A percentile compares a stretch with the other conserved stretches of the same genome.
These are phyloP conservation scores for Abrostola tripartita DNA, from an alignment of 2,888 invertebrate genomes.

Conservation along the genomic window DNA sequence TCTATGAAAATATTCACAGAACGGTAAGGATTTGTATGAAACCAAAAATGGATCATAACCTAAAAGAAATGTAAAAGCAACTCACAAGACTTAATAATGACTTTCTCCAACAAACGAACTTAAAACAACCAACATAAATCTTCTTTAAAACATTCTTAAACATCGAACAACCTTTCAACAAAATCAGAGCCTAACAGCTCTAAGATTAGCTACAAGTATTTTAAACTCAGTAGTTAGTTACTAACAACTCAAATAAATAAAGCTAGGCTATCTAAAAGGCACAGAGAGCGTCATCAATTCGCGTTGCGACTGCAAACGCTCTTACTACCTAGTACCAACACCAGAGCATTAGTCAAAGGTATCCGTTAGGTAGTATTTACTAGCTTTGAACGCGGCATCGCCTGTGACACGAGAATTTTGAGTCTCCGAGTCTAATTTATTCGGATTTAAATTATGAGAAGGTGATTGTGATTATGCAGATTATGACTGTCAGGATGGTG, in stretches of 20 bases:
- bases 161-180: not conserved
- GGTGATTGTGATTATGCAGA: not conserved
- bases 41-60: too few relatives aligned
- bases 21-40: too few relatives aligned
- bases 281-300: conserved; percentile 59
- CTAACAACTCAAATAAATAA: conserved; percentile 44
- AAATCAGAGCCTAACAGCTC: not conserved
- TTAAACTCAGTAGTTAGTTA: conserved; percentile 42
- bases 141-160: not conserved
- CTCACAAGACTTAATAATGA: too few relatives aligned
- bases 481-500: not conserved
- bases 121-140: not conserved
- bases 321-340: conserved; percentile 28
- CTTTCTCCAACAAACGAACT: not conserved
- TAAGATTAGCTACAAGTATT: conserved; percentile 17
- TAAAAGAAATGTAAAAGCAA: too few relatives aligned
- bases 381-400: conserved; percentile 13
- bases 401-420: not conserved
- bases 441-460: not conserved
- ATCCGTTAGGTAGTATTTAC: conserved; percentile 44
- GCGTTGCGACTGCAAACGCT: conserved; percentile 35
- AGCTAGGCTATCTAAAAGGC: conserved; percentile 42
- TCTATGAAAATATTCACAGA: too few relatives aligned
- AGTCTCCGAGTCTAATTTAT: not conserved
- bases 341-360: conserved; percentile 53